Evolutionary conservation across 2,797 vertebrate genomes (phyloP).

Genomic region (Graptemys geographica): DNA sequence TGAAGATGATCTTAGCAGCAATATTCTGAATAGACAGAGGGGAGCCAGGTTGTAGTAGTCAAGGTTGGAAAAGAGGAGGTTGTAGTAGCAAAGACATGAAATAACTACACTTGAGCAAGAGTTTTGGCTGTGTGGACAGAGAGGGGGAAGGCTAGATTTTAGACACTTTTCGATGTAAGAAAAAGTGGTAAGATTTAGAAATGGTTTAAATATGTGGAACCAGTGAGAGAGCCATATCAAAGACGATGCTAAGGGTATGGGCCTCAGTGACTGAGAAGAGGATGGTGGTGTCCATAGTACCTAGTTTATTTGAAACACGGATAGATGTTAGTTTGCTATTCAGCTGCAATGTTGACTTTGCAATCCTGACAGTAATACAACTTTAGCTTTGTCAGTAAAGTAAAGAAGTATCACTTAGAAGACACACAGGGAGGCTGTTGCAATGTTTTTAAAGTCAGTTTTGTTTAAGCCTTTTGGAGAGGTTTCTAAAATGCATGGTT

Average conservation of each 20-base stretch:
- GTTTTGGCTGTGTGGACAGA: not conserved
- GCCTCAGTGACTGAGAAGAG: not conserved
- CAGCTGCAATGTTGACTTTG: not conserved
- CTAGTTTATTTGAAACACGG: not conserved
- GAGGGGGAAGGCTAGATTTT: not conserved
- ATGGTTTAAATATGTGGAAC: not conserved
- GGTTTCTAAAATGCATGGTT: not conserved
- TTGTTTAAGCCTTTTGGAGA: not conserved
- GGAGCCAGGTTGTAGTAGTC: not conserved
- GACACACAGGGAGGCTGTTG: not conserved
- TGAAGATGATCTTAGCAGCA: not conserved
- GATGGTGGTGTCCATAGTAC: not conserved
- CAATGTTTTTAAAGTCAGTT: not conserved
- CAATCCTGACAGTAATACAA: slow-evolving; percentile 5
- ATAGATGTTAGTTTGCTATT: not conserved
- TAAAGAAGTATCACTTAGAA: not conserved
- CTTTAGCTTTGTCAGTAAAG: slow-evolving; percentile 6
- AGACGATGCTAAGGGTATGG: not conserved
- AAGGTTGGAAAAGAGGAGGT: not conserved
- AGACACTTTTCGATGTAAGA: not conserved
- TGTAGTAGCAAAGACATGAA: not conserved
- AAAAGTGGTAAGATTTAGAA: not conserved
- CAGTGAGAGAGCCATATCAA: not conserved
- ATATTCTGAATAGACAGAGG: not conserved
- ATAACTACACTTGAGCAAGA: not conserved